phyloP scores from a whole-genome alignment of 2,113 vertebrate genomes.

The Chitala chitala region DNA sequence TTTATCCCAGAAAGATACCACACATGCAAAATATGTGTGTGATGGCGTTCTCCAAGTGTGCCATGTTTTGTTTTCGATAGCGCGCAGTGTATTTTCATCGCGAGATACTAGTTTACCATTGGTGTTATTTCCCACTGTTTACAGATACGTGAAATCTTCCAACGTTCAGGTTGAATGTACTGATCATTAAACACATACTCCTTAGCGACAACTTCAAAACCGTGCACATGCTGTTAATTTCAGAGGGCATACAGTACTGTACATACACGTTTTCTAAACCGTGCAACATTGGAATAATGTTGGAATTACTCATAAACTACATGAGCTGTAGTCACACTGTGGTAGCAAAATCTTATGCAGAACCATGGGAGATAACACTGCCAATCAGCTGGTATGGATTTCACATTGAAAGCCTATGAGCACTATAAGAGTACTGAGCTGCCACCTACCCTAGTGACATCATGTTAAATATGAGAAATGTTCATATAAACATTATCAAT shows the following conservation, averaged over 20 bases:
- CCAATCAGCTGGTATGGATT: not conserved
- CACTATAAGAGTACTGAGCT: not conserved
- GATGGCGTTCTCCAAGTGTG: not conserved
- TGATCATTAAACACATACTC: no score
- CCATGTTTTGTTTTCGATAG: constrained; percentile 30
- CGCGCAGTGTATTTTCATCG: constrained; percentile 28
- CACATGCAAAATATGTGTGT: not conserved
- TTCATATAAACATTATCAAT: constrained; percentile 37
- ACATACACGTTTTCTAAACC: not conserved
- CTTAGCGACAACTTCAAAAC: no score
- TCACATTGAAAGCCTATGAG: not conserved
- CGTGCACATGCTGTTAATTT: not conserved
- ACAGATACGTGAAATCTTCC: constrained; percentile 32
- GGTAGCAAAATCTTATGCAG: not conserved
- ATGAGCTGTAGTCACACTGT: not conserved
- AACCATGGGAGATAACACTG: not conserved
- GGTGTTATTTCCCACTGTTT: not conserved
- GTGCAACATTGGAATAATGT: no score
- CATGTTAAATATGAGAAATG: constrained; percentile 33
- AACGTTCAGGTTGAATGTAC: no score
- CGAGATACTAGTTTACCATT: constrained; percentile 23
- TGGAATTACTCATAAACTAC: no score
- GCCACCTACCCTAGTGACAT: constrained; percentile 18
- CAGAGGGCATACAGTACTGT: not conserved
- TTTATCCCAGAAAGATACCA: constrained; percentile 37